Evolutionary conservation across 2,113 vertebrate genomes (phyloP).

Genomic region (Leptobrachium ailaonicum): DNA sequence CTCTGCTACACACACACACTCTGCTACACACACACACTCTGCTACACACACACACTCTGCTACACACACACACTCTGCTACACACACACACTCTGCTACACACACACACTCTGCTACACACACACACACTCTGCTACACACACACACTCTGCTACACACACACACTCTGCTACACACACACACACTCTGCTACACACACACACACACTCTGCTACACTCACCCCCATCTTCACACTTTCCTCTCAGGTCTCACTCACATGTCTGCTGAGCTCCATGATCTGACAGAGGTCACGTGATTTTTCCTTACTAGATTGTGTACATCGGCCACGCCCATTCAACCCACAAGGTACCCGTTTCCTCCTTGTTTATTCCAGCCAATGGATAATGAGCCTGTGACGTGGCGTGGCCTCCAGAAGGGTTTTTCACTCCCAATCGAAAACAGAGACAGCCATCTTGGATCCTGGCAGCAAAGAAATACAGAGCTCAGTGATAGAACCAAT

Average conservation of each 20-base stretch:
- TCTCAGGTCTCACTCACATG: not conserved
- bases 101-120: not conserved
- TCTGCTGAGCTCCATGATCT: not conserved
- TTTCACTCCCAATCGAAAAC: no score
- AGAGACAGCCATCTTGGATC: not conserved
- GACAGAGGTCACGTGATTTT: not conserved
- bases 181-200: no score
- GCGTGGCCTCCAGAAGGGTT: not conserved
- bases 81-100: no score
- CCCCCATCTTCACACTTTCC: no score
- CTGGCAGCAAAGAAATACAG: not conserved
- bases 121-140: no score
- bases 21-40: no score
- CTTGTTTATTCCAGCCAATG: not conserved
- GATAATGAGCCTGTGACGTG: not conserved
- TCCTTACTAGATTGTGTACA: no score
- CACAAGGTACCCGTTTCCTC: not conserved
- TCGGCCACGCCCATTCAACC: not conserved
- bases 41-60: no score
- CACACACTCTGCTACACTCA: not conserved
- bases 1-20: not conserved
- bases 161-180: not conserved
- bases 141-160: no score
- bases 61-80: not conserved
- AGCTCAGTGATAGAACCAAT: no score